Evolutionary conservation across 2,797 vertebrate genomes (phyloP), one percentile per base, ranked within the genome.

Genomic region (Protonibea diacanthus): DNA sequence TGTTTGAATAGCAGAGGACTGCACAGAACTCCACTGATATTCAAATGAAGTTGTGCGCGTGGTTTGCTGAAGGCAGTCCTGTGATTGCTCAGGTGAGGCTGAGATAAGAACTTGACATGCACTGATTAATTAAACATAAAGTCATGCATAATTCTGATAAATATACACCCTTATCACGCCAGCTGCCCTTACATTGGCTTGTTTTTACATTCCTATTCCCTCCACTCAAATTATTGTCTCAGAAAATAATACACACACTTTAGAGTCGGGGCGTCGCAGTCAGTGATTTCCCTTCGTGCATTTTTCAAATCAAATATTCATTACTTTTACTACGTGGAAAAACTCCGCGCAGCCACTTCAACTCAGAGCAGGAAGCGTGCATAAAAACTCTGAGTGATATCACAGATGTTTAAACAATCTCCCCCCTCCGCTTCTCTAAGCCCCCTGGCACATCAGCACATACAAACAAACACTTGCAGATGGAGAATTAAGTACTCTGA

Each of bases 41-140:
- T 66, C 1, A 66, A 21, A 20, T 29, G 0, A 44, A 44, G 5
- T 29, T 33, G 17, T 68, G 55, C 68, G 61, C 9, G 56, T 68
- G 44, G 15, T 23, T 68, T 70, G 48, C 25, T 51, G 57, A 59
- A 45, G 40, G 57, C n/a, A 42, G 48, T 12, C 48, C 45, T 58
- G 64, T 61, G 47, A 78, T 20, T 42, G 29, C 38, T 5, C 23
- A 74, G 64, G 15, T 53, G 38, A 51, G 44, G 14, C 73, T 62
- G 38, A 82, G 80, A 81, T 73, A 52, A 69, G 51, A 78, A 78
- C 59, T 78, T 74, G 57, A 63, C 76, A 82, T 63, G 51, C 48
- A 56, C 42, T 45, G 59, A 77, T 88, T 65, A 88, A 90, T 92
- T 88, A 92, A 85, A 90, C 78, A 90, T 87, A 70, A 78, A 82